Percentiles rank a stretch among this genome's conserved stretches.
Evolutionary conservation across 2,113 vertebrate species (phyloP).

Genomic region (Epinephelus fuscoguttatus): DNA sequence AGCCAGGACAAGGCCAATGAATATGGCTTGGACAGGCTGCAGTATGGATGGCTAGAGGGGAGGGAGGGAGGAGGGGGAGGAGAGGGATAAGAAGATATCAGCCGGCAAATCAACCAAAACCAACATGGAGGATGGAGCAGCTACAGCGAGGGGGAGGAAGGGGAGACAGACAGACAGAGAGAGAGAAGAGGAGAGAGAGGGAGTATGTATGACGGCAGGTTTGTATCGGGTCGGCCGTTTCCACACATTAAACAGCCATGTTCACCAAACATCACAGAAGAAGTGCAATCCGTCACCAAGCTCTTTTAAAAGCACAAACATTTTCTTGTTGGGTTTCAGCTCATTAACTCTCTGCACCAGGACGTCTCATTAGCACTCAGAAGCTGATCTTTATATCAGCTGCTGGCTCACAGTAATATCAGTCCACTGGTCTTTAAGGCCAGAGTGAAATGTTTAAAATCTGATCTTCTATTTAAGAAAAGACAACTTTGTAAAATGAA

Average conservation of each 20-base stretch:
- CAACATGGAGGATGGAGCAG: conserved; percentile 77
- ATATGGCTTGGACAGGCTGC: conserved; percentile 99
- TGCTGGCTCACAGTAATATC: neutral
- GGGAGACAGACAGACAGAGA: no score
- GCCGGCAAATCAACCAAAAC: conserved; percentile 79
- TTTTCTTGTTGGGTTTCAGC: neutral
- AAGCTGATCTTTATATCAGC: neutral
- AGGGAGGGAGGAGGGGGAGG: conserved; percentile 86
- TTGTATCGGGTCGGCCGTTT: neutral
- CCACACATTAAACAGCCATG: conserved; percentile 32
- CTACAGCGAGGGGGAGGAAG: conserved; percentile 27
- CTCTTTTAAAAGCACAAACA: neutral
- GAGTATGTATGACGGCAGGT: neutral
- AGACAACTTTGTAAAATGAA: neutral
- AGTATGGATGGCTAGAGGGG: conserved; percentile 98
- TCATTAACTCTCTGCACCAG: conserved; percentile 41
- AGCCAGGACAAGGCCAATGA: conserved; percentile 99
- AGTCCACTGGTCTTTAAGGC: neutral
- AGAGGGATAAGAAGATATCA: conserved; percentile 87
- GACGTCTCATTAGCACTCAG: neutral
- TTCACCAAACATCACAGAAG: conserved; percentile 33
- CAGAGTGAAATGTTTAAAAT: neutral
- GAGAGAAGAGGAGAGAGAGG: neutral
- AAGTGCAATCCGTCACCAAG: conserved; percentile 15
- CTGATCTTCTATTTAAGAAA: neutral